A percentile compares a stretch with the other conserved stretches of the same genome.
Conservation (phyloP, 92 coral and sea anemone species). For the Ricordea florida region DNA sequence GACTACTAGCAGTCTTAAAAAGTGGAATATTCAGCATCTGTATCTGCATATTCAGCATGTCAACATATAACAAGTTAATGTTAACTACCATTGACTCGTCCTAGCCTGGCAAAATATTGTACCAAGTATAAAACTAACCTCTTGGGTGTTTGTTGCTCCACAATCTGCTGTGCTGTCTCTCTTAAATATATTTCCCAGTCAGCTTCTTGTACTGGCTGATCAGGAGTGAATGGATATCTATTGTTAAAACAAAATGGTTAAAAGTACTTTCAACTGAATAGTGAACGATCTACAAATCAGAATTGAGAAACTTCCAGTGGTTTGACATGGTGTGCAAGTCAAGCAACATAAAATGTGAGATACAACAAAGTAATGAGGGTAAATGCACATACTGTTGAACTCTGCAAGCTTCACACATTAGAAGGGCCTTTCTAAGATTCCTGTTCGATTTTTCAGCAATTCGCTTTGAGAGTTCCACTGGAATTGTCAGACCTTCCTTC, state of each 20-base stretch:
- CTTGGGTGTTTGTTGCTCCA: conserved; percentile 91
- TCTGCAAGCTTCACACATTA: conserved; percentile 98
- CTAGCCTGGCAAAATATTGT: too few relatives aligned
- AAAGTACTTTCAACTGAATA: background rate
- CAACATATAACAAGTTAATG: too few relatives aligned
- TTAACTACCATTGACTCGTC: too few relatives aligned
- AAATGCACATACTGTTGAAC: conserved; percentile 97
- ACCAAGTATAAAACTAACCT: too few relatives aligned
- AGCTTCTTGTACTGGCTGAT: conserved; percentile 93
- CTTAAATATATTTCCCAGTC: conserved; percentile 97
- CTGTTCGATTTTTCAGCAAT: conserved; percentile 96
- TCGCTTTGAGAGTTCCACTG: conserved; percentile 82
- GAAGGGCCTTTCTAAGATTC: conserved; percentile 89
- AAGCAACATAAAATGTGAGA: too few relatives aligned
- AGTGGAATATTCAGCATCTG: too few relatives aligned
- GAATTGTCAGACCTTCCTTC: conserved; percentile 89
- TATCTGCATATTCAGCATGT: too few relatives aligned
- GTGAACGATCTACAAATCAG: background rate
- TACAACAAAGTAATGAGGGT: too few relatives aligned
- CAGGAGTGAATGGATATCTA: conserved; percentile 95
- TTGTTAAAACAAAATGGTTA: background rate
- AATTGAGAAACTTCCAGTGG: background rate
- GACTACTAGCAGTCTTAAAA: too few relatives aligned
- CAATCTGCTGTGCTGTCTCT: conserved; percentile 97
- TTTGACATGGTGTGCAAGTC: background rate